These are phyloP conservation scores for Apotomis turbidana DNA, from an alignment of 2,888 invertebrate species.

Conservation along the genomic window DNA sequence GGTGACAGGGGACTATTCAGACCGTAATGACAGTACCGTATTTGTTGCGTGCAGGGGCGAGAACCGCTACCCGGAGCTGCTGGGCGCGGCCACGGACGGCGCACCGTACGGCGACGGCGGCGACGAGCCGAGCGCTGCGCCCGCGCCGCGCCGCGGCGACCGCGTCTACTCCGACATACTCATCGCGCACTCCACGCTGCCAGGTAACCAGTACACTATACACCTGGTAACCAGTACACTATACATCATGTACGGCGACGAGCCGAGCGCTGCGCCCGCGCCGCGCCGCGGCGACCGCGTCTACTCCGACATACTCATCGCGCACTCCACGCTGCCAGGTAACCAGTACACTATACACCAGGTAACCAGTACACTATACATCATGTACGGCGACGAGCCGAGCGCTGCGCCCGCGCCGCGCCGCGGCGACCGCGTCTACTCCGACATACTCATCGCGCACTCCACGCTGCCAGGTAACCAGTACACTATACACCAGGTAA, in stretches of 20 bases:
- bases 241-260: conserved; percentile 43
- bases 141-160: conserved; percentile 48
- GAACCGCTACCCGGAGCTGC: conserved; percentile 60
- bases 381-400: not conserved
- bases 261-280: conserved; percentile 49
- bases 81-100: conserved; percentile 47
- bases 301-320: conserved; percentile 85
- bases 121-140: conserved; percentile 51
- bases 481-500: no score
- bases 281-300: conserved; percentile 54
- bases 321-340: conserved; percentile 86
- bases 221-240: conserved; percentile 3
- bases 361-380: conserved; percentile 10
- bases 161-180: conserved; percentile 84
- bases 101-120: conserved; percentile 27
- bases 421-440: conserved; percentile 62
- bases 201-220: conserved; percentile 61
- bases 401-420: conserved; percentile 34
- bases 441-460: conserved; percentile 86
- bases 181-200: conserved; percentile 86
- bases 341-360: conserved; percentile 6
- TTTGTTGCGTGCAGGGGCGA: conserved; percentile 53
- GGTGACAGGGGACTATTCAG: no score
- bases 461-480: conserved; percentile 84
- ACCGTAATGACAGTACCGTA: no score